Conservation (phyloP, 2,797 vertebrate genomes). For the Enteromius trimaculatus region DNA sequence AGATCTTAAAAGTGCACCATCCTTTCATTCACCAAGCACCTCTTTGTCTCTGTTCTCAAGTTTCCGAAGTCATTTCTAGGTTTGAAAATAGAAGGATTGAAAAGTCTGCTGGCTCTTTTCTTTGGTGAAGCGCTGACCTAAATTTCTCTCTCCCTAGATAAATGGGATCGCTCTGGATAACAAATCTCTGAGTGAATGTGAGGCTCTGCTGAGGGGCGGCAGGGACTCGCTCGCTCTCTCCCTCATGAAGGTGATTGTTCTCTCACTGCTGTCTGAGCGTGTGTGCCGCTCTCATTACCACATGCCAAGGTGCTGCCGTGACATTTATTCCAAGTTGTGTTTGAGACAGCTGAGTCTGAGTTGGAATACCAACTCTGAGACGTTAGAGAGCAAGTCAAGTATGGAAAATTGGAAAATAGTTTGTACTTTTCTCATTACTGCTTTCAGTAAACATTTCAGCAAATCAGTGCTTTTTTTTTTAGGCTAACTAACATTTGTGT, state of each 20-base stretch:
- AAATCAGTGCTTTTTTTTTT: background rate
- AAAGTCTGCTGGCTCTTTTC: slow-evolving; percentile 55
- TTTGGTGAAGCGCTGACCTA: slow-evolving; percentile 63
- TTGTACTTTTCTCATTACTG: slow-evolving; percentile 2
- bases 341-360: slow-evolving; percentile 27
- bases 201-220: slow-evolving; percentile 91
- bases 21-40: slow-evolving; percentile 34
- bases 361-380: slow-evolving; percentile 8
- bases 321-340: slow-evolving; percentile 28
- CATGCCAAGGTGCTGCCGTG: slow-evolving; percentile 20
- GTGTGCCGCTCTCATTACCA: slow-evolving; percentile 48
- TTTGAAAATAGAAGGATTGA: slow-evolving; percentile 64
- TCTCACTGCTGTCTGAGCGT: slow-evolving; percentile 33
- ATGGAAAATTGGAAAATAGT: background rate
- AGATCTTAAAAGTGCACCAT: slow-evolving; percentile 33
- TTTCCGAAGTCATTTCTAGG: slow-evolving; percentile 49
- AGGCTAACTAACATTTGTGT: background rate
- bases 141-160: slow-evolving; percentile 80
- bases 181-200: slow-evolving; percentile 96
- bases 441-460: background rate
- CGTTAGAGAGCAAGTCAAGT: background rate
- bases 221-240: slow-evolving; percentile 94
- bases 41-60: slow-evolving; percentile 41
- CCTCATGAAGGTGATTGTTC: slow-evolving; percentile 89
- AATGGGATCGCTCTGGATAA: slow-evolving; percentile 98